Evolutionary conservation across 1,140 invertebrate genomes (phyloP).

Genomic region (Trachymyrmex septentrionalis): DNA sequence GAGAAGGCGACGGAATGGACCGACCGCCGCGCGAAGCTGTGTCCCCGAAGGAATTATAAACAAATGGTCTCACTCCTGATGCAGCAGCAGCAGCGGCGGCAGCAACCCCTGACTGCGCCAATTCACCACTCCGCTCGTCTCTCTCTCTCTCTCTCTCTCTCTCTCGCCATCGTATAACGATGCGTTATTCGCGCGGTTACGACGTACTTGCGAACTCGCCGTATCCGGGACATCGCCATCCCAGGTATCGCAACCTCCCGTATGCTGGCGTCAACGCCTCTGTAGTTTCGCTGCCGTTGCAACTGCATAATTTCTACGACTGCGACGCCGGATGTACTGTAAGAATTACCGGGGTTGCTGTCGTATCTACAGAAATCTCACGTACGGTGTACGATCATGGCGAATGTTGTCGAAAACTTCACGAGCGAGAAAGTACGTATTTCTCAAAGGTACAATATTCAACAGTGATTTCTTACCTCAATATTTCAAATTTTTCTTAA

Average conservation of each 20-base stretch:
- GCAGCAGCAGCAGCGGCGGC: constrained; percentile 22
- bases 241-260: constrained; percentile 3
- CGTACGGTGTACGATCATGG: background rate
- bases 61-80: constrained; percentile 75
- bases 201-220: constrained; percentile 78
- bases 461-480: background rate
- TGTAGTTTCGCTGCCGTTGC: constrained; percentile 33
- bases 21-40: background rate
- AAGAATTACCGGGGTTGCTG: background rate
- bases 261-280: constrained; percentile 14
- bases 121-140: background rate
- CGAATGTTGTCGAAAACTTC: background rate
- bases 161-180: constrained; percentile 71
- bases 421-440: background rate
- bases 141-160: background rate
- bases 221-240: constrained; percentile 40
- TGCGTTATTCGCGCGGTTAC: constrained; percentile 79
- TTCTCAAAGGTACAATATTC: background rate
- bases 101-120: constrained; percentile 18
- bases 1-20: constrained; percentile 28
- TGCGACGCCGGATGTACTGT: too few relatives aligned
- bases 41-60: constrained; percentile 80
- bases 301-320: constrained; percentile 48
- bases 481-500: background rate
- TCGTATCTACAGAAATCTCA: background rate